Evolutionary conservation across 2,113 vertebrate genomes (phyloP).

Genomic region (Picathartes gymnocephalus): DNA sequence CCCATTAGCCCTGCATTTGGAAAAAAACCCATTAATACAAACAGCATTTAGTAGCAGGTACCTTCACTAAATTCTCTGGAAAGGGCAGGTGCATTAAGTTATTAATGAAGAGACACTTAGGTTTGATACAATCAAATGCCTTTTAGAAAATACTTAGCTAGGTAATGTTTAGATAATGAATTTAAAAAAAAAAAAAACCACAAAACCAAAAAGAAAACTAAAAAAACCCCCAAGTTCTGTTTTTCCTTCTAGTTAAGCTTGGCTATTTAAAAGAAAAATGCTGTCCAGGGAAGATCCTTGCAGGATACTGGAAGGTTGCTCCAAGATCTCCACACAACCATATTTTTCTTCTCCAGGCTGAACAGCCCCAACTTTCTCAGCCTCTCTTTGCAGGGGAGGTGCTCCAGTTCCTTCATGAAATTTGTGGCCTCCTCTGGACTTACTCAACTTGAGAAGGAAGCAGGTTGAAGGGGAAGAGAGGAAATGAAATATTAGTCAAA

Average conservation of each 20-base stretch:
- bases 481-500: background rate
- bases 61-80: background rate
- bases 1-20: slow-evolving; percentile 18
- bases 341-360: background rate
- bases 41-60: slow-evolving; percentile 16
- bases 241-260: background rate
- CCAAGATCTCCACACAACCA: background rate
- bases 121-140: background rate
- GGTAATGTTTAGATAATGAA: background rate
- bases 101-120: slow-evolving; percentile 12
- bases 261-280: background rate
- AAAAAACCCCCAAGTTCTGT: background rate
- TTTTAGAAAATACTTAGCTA: background rate
- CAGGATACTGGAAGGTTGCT: background rate
- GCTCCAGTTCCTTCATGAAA: background rate
- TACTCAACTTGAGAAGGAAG: background rate
- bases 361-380: background rate
- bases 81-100: slow-evolving; percentile 37
- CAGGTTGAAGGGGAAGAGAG: background rate
- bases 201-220: background rate
- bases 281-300: background rate
- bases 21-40: slow-evolving; percentile 36
- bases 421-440: background rate
- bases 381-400: background rate
- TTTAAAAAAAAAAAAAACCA: background rate